Percentiles rank a stretch among this genome's conserved stretches.
phyloP scores from a whole-genome alignment of 1,140 invertebrate genomes.

The Bombus soroeensis region DNA sequence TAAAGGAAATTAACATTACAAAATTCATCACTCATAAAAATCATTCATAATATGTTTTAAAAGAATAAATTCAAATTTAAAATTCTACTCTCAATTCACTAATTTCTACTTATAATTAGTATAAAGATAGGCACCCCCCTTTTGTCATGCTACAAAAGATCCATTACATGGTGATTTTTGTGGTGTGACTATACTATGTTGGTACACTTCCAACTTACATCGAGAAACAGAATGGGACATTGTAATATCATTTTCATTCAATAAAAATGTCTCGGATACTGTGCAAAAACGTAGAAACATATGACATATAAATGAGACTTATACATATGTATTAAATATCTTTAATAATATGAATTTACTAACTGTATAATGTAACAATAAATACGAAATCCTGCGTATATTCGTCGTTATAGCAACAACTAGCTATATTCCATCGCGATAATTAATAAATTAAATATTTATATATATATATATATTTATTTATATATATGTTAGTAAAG shows the following conservation, averaged over 20 bases:
- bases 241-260: constrained; percentile 28
- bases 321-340: constrained; percentile 56
- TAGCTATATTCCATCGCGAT: constrained; percentile 40
- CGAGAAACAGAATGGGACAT: not conserved
- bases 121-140: not conserved
- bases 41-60: not conserved
- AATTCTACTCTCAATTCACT: constrained; percentile 4
- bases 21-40: constrained; percentile 22
- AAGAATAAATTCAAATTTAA: constrained; percentile 7
- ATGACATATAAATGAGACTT: constrained; percentile 54
- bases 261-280: constrained; percentile 36
- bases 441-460: constrained; percentile 73
- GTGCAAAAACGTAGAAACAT: constrained; percentile 50
- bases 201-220: constrained; percentile 35
- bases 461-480: not conserved
- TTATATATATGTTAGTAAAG: constrained; percentile 59
- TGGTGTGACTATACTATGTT: constrained; percentile 4
- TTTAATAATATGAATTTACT: constrained; percentile 63
- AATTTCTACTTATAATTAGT: constrained; percentile 9
- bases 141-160: constrained; percentile 25
- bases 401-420: constrained; percentile 64
- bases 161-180: not conserved
- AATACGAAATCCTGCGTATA: constrained; percentile 65
- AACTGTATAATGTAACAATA: constrained; percentile 69
- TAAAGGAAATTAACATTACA: not conserved